phyloP scores from a whole-genome alignment of 2,888 invertebrate genomes.

The Adelphocoris suturalis region DNA sequence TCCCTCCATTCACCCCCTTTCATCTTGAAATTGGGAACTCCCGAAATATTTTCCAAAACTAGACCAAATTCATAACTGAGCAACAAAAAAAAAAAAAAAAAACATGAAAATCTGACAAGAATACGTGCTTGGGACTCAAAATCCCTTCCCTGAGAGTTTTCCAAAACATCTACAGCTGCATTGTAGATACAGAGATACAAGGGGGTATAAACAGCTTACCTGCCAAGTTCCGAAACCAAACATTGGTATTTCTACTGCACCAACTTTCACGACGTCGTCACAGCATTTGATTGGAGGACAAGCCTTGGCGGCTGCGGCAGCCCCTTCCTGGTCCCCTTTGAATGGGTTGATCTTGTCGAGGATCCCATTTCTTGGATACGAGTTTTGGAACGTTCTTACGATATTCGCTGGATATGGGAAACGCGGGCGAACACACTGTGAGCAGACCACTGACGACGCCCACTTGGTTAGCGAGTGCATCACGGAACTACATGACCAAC shows the following conservation, averaged over 20 bases:
- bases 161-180: too few species aligned
- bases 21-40: too few species aligned
- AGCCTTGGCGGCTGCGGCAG: background rate
- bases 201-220: background rate
- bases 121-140: too few species aligned
- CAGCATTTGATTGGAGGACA: conserved; percentile 58
- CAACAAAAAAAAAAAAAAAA: too few species aligned
- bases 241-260: conserved; percentile 53
- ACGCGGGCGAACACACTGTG: background rate
- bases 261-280: conserved; percentile 53
- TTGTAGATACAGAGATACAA: too few species aligned
- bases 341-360: conserved; percentile 59
- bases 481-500: background rate
- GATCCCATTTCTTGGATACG: background rate
- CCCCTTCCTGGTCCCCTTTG: background rate
- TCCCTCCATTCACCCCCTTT: too few species aligned
- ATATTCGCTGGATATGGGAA: background rate
- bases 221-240: conserved; percentile 61
- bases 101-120: too few species aligned
- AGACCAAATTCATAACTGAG: too few species aligned
- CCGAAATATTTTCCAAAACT: too few species aligned
- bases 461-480: background rate
- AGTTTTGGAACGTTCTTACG: background rate
- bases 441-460: background rate
- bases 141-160: too few species aligned